phyloP scores from a whole-genome alignment of 2,113 vertebrate species.

The Amblyornis subalaris region DNA sequence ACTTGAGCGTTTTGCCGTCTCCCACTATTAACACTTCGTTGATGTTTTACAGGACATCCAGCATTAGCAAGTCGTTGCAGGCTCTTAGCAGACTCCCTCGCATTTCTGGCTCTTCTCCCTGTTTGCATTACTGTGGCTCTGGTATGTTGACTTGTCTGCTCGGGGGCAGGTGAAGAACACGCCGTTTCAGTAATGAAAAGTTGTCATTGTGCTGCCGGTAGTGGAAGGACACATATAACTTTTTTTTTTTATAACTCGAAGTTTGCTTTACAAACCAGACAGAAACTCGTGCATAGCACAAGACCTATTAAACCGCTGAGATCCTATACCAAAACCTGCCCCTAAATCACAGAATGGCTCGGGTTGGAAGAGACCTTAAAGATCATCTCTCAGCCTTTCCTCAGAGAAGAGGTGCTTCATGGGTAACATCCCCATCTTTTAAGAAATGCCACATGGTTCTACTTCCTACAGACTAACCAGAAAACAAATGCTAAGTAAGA shows the following conservation, averaged over 20 bases:
- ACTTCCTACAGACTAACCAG: not conserved
- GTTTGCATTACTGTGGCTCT: not conserved
- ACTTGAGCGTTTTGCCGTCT: not conserved
- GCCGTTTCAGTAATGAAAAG: not conserved
- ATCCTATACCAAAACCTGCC: not conserved
- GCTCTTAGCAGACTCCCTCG: not conserved
- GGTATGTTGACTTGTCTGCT: not conserved
- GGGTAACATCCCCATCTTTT: not conserved
- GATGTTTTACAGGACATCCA: not conserved
- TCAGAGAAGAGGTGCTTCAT: not conserved
- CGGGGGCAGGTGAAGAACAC: not conserved
- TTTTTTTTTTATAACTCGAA: not conserved
- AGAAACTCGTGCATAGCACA: not conserved
- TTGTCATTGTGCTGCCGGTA: not conserved
- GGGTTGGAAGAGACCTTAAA: not conserved
- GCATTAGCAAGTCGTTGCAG: not conserved
- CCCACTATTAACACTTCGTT: not conserved
- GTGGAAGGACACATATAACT: accelerated
- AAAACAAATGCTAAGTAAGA: not conserved
- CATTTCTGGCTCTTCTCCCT: not conserved
- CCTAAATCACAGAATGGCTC: not conserved
- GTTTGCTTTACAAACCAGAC: not conserved
- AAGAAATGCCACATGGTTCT: not conserved
- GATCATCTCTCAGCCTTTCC: not conserved
- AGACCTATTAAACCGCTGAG: not conserved